phyloP scores from a whole-genome alignment of 2,797 vertebrate genomes.

The Pseudochaenichthys georgianus region DNA sequence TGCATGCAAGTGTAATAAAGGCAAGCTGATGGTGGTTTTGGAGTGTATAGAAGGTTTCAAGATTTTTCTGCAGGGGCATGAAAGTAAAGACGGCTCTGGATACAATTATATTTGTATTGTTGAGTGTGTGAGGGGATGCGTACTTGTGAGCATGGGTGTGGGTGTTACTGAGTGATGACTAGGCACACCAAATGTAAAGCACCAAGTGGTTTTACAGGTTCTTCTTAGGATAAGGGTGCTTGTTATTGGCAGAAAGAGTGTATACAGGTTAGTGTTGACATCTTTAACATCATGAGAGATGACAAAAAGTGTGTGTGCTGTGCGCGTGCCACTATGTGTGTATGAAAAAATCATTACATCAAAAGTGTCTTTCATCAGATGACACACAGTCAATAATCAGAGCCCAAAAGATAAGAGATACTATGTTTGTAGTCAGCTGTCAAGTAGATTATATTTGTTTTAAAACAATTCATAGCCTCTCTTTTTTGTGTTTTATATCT shows the following conservation, averaged over 20 bases:
- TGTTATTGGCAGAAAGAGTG: conserved; percentile 59
- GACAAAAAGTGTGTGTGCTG: conserved; percentile 23
- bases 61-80: conserved; percentile 29
- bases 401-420: neutral
- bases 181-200: conserved; percentile 35
- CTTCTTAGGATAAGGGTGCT: conserved; percentile 48
- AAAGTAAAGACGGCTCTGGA: conserved; percentile 22
- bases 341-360: conserved; percentile 24
- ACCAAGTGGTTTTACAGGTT: conserved; percentile 71
- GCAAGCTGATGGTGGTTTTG: conserved; percentile 55
- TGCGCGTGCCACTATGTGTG: conserved; percentile 9
- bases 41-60: conserved; percentile 19
- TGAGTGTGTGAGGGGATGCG: conserved; percentile 1
- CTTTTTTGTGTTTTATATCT: conserved; percentile 15
- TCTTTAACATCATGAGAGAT: conserved; percentile 47
- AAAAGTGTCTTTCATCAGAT: conserved; percentile 37
- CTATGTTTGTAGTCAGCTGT: neutral
- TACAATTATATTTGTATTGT: conserved; percentile 16
- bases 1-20: conserved; percentile 49
- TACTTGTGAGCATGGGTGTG: neutral
- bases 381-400: conserved; percentile 32
- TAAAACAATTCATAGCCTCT: neutral
- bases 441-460: conserved; percentile 23
- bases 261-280: conserved; percentile 66
- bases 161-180: conserved; percentile 27